Base-by-base conservation (phyloP, 2,888 invertebrate genomes). In the Tinea semifulvella region DNA sequence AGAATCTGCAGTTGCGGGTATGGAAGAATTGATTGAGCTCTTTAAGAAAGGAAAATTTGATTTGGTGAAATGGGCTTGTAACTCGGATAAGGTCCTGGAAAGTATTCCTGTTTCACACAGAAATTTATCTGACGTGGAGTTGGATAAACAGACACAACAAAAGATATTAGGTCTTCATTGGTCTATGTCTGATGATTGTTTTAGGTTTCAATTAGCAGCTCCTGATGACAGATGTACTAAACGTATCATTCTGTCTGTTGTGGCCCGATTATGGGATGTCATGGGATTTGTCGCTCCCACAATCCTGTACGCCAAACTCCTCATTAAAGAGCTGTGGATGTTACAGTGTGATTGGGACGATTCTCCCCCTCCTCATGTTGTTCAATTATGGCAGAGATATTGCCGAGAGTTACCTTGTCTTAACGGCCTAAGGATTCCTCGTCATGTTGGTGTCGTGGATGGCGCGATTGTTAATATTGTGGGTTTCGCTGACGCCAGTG, bases 201-300 rank as follows among this genome's bases (percentile, higher is more conserved):
- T 45, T 16, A n/a, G 16, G 7, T 45, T 45, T n/a, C n/a, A 10
- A 10, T 17, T 45, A n/a, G n/a, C n/a, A 5, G 7, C n/a, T 3
- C 42, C 5, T 13, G n/a, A 25, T n/a, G 26, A 13, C 8, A 40
- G 20, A 13, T 52, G 50, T 28, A 52, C 49, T n/a, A 52, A 52
- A 39, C 49, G 51, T 5, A 31, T 18, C 10, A 53, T 53, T 5
- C 31, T 53, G 14, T 52, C 47, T 2, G 39, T 42, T n/a, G 39
- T 48, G 14, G 49, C 49, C 6, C 45, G 47, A 13, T 36, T 50
- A 7, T 49, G 49, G 49, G 50, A 50, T 17, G n/a, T 48, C 7
- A 46, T 49, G 47, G 49, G 49, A 5, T 47, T 49, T 8, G 47
- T 46, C 11, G 50, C 49, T 5, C 50, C 49, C 6, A 40, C 44